Conservation (phyloP, 1,140 invertebrate species). For the Thaumetopoea pityocampa region DNA sequence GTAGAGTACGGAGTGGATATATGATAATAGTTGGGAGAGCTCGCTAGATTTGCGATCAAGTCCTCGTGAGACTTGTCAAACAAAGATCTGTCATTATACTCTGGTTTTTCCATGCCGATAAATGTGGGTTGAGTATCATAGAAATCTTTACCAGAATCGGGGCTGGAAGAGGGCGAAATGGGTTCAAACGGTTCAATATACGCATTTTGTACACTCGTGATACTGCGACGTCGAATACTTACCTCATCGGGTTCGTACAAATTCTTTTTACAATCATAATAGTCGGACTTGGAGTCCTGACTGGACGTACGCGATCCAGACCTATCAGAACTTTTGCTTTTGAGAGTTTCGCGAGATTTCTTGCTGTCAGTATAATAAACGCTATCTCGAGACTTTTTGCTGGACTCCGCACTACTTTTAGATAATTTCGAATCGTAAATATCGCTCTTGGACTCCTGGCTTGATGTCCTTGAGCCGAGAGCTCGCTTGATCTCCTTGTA, state of each 20-base stretch:
- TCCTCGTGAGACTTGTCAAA: conserved; percentile 77
- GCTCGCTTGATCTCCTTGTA: conserved; percentile 80
- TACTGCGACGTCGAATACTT: conserved; percentile 46
- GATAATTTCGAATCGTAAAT: conserved; percentile 80
- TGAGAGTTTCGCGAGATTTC: conserved; percentile 78
- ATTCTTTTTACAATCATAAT: conserved; percentile 71
- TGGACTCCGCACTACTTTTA: conserved; percentile 78
- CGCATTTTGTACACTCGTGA: conserved; percentile 54
- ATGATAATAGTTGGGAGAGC: conserved; percentile 78
- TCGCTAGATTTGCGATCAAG: conserved; percentile 76
- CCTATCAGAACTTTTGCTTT: conserved; percentile 77
- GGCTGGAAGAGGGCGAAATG: conserved; percentile 79
- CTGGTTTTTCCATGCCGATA: conserved; percentile 59
- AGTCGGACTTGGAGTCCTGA: conserved; percentile 80
- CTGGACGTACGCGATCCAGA: conserved; percentile 78
- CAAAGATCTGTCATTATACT: conserved; percentile 61
- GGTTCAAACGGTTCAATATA: conserved; percentile 68
- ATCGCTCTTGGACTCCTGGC: conserved; percentile 81
- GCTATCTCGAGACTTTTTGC: conserved; percentile 79
- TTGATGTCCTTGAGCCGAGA: conserved; percentile 78
- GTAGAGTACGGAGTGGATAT: conserved; percentile 79
- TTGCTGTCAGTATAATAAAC: conserved; percentile 80
- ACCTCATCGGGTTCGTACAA: conserved; percentile 60
- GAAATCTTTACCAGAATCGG: conserved; percentile 80
- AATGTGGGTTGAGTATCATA: conserved; percentile 76